Evolutionary conservation across 2,797 vertebrate genomes (phyloP), one percentile per base, ranked within the genome.

Genomic region (Pangasius mekongensis): DNA sequence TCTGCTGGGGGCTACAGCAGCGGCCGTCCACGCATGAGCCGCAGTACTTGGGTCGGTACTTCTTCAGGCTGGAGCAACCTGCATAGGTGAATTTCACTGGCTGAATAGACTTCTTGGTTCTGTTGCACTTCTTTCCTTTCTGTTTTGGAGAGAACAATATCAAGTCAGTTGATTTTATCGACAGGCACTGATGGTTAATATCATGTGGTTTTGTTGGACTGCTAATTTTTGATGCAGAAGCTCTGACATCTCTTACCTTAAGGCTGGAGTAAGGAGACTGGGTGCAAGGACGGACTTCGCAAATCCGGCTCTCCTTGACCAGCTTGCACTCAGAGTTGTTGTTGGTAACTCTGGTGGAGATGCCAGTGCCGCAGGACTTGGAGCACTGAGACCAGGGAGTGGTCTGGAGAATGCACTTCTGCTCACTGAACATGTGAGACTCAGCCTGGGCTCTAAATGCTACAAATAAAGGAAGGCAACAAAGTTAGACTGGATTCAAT

Each of bases 101-200:
- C 90, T 97, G 96, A 0, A 95, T 95, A 14, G 98, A 96, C 93
- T 97, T 99, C 94, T 95, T 98, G 87, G 97, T 99, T 93, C 98
- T 97, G 92, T 97, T 98, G 93, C 99, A 99, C 92, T 99, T 99
- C 94, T 99, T 99, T 89, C 98, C 99, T 93, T 99, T 99, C 98
- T 99, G 97, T 87, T 90, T 83, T 30, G 91, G 58, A 67, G 36
- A 87, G 22, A 88, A 64, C 20, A 39, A 33, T 43, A 14, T 74
- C 56, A 66, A 27, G 92, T 92, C 33, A 96, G 92, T 89, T 3
- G 64, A 22, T 54, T 52, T 33, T 47, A 66, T 24, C 43, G 14
- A 64, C 58, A 54, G 36, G 27, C 52, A 39, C 10, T 5, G 33
- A 43, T 88, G 2, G 3, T 22, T 64, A 62, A 67, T 6, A 33